phyloP scores from a whole-genome alignment of 2,113 vertebrate species.

The Pao palembangensis region DNA sequence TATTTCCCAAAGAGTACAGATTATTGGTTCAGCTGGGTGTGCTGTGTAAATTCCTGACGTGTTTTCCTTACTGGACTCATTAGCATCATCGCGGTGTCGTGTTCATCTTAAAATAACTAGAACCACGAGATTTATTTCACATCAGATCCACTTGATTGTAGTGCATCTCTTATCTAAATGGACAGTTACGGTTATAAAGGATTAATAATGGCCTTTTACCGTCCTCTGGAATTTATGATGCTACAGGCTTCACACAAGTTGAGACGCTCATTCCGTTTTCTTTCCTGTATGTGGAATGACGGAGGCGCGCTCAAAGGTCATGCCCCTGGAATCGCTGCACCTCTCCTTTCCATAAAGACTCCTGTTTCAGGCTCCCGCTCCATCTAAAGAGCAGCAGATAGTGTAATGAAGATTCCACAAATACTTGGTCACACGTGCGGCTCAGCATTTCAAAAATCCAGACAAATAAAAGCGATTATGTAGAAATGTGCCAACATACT shows the following conservation, averaged over 20 bases:
- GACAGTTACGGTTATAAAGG: neutral
- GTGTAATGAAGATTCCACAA: constrained; percentile 42
- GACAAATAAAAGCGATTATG: no score
- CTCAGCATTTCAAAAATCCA: constrained; percentile 11
- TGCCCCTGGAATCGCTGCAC: constrained; percentile 59
- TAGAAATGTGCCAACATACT: no score
- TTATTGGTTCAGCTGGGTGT: constrained; percentile 53
- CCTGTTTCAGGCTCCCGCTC: constrained; percentile 60
- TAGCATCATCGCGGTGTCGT: neutral
- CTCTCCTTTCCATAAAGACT: constrained; percentile 58
- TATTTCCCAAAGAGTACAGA: constrained; percentile 19
- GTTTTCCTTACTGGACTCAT: constrained; percentile 21
- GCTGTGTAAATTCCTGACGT: constrained; percentile 55
- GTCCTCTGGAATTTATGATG: neutral
- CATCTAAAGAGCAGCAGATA: constrained; percentile 21
- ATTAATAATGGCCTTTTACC: neutral
- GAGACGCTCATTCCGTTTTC: constrained; percentile 35
- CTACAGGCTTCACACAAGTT: neutral
- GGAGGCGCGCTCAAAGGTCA: constrained; percentile 40
- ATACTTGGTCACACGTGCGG: constrained; percentile 27
- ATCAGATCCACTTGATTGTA: no score
- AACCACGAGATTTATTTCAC: neutral
- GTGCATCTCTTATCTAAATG: no score
- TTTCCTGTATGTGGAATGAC: constrained; percentile 58
- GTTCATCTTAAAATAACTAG: neutral